Evolutionary conservation across 2,797 vertebrate species (phyloP).

Genomic region (Ptychadena robeensis): DNA sequence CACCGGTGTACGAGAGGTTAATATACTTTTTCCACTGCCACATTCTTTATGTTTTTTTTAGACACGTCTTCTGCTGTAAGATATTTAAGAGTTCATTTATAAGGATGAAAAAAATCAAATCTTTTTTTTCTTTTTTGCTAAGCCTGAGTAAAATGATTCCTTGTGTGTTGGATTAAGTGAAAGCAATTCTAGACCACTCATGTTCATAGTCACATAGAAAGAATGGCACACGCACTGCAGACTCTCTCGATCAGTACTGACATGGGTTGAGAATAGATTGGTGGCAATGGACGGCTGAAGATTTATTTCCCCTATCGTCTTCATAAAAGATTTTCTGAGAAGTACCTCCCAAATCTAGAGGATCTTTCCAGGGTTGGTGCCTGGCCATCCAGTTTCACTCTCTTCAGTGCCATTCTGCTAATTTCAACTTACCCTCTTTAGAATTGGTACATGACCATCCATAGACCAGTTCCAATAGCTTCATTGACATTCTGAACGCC

Average conservation of each 20-base stretch:
- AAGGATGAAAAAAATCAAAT: conserved; percentile 60
- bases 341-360: too few relatives aligned
- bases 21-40: conserved; percentile 41
- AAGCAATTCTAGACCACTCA: conserved; percentile 38
- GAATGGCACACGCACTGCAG: conserved; percentile 11
- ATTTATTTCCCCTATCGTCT: not conserved
- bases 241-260: not conserved
- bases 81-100: conserved; percentile 61
- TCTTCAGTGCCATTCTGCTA: too few relatives aligned
- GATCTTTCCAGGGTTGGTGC: too few relatives aligned
- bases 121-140: conserved; percentile 49
- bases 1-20: conserved; percentile 48
- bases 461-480: too few relatives aligned
- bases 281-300: too few relatives aligned
- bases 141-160: conserved; percentile 60
- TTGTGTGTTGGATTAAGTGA: conserved; percentile 53
- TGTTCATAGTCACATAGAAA: conserved; percentile 31
- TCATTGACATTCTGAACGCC: too few relatives aligned
- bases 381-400: too few relatives aligned
- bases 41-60: conserved; percentile 55
- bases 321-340: too few relatives aligned
- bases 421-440: too few relatives aligned
- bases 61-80: conserved; percentile 44
- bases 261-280: not conserved
- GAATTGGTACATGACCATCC: too few relatives aligned